Percentiles rank a stretch among this genome's conserved stretches.
phyloP scores from a whole-genome alignment of 2,888 invertebrate species.

The Homarus gammarus region DNA sequence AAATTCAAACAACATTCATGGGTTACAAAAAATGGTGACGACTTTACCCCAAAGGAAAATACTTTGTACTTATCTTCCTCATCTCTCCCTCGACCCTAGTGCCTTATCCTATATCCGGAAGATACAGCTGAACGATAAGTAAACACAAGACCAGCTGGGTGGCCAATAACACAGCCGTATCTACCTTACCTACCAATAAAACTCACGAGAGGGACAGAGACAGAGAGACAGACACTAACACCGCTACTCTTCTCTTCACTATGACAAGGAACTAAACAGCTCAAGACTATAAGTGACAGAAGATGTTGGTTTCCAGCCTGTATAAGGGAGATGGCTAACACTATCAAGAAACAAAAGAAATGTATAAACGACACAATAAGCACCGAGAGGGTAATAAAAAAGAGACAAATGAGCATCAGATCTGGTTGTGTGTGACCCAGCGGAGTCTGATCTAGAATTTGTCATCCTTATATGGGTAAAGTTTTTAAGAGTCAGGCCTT shows the following conservation, averaged over 20 bases:
- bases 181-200: no score
- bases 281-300: not conserved
- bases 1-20: no score
- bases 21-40: no score
- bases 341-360: not conserved
- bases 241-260: no score
- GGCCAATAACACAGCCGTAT: not conserved
- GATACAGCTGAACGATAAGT: not conserved
- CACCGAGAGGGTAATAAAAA: constrained; percentile 37
- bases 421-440: not conserved
- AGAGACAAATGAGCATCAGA: constrained; percentile 48
- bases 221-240: no score
- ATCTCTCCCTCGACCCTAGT: not conserved
- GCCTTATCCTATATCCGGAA: not conserved
- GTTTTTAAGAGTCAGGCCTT: not conserved
- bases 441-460: not conserved
- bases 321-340: not conserved
- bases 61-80: not conserved
- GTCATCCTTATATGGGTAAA: not conserved
- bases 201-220: no score
- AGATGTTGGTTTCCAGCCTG: not conserved
- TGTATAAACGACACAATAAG: constrained; percentile 31
- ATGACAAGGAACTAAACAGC: no score
- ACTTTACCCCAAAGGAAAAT: no score
- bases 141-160: not conserved